phyloP scores from a whole-genome alignment of 2,113 vertebrate species.

The Myrmecophaga tridactyla region DNA sequence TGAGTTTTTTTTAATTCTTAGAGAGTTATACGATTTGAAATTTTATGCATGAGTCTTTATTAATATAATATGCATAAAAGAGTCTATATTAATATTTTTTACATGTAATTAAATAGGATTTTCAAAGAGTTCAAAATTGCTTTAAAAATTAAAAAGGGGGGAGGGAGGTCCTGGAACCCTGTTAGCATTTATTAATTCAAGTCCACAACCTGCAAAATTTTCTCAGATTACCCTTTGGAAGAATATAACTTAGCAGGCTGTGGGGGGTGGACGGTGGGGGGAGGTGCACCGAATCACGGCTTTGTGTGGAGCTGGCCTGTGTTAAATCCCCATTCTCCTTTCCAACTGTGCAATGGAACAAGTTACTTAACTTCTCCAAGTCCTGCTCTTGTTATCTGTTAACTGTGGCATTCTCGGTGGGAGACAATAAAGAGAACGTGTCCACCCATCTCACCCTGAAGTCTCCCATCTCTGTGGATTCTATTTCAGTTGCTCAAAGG shows the following conservation, averaged over 20 bases:
- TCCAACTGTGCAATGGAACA: fast-evolving
- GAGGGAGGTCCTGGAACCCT: background rate
- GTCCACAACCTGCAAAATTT: background rate
- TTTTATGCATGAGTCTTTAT: slow-evolving; percentile 43
- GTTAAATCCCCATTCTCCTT: fast-evolving
- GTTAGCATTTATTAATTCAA: background rate
- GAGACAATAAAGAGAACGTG: fast-evolving
- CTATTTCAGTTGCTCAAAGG: slow-evolving; percentile 76
- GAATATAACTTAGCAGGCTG: background rate
- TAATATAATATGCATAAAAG: slow-evolving; percentile 40
- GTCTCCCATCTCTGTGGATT: slow-evolving; percentile 42
- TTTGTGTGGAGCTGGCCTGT: background rate
- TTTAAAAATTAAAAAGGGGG: slow-evolving; percentile 1
- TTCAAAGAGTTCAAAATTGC: slow-evolving; percentile 41
- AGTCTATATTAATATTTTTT: slow-evolving; percentile 53
- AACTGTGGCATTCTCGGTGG: fast-evolving
- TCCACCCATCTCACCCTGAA: background rate
- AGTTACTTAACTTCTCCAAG: fast-evolving
- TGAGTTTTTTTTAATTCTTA: slow-evolving; percentile 43
- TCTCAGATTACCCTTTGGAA: fast-evolving
- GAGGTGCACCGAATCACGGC: fast-evolving
- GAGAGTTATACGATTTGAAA: slow-evolving; percentile 40
- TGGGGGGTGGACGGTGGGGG: fast-evolving
- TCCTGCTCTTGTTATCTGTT: fast-evolving
- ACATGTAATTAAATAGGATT: slow-evolving; percentile 57